Evolutionary conservation across 2,888 invertebrate species (phyloP).

Genomic region (Thyatira batis): DNA sequence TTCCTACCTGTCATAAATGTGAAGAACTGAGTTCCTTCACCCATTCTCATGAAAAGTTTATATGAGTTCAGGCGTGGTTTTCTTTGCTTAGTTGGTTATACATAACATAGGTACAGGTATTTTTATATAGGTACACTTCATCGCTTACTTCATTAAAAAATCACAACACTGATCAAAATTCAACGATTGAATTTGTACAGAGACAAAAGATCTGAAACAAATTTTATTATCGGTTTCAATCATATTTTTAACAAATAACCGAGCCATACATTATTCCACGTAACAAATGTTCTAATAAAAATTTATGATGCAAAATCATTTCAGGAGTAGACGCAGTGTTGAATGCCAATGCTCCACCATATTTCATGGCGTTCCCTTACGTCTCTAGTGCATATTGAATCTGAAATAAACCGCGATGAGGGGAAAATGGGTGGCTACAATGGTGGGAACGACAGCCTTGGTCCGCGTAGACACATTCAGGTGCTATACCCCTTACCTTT

Average conservation of each 20-base stretch:
- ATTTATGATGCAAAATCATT: constrained; percentile 29
- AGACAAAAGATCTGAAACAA: too few species aligned
- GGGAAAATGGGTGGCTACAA: constrained; percentile 64
- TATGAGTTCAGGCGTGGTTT: not conserved
- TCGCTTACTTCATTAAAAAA: too few species aligned
- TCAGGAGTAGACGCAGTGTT: constrained; percentile 26
- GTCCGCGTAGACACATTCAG: constrained; percentile 51
- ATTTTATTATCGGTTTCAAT: not conserved
- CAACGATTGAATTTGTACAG: too few species aligned
- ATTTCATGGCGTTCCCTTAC: constrained; percentile 57
- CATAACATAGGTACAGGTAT: too few species aligned
- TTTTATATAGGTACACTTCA: too few species aligned
- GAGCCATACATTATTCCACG: constrained; percentile 1
- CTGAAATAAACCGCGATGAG: constrained; percentile 70
- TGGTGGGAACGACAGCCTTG: constrained; percentile 67
- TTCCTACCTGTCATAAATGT: not conserved
- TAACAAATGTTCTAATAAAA: constrained; percentile 2
- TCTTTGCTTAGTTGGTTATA: not conserved
- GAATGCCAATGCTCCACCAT: constrained; percentile 56
- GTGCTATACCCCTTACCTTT: constrained; percentile 59
- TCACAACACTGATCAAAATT: too few species aligned
- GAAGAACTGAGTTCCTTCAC: not conserved
- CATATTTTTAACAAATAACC: not conserved
- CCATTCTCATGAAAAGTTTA: not conserved
- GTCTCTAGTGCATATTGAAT: constrained; percentile 79